Evolutionary conservation across 2,113 vertebrate genomes (phyloP), one percentile per base, ranked within the genome.

Genomic region (Eidolon helvum): DNA sequence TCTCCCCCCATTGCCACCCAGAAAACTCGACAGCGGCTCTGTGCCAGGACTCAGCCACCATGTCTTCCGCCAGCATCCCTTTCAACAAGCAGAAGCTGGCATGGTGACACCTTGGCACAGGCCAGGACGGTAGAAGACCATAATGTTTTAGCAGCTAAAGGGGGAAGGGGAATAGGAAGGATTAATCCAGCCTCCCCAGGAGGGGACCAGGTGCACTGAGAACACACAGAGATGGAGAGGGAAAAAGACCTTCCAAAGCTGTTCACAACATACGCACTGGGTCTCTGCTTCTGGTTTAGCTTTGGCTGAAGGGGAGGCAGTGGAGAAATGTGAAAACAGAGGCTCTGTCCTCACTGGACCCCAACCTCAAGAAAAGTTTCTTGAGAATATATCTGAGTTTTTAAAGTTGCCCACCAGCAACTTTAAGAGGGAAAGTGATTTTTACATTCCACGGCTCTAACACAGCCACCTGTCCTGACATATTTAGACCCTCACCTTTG

Each of bases 11-110:
- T 0, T 66, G 35, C 65, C 95, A 28, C 97, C 65, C 91, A 97
- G 96, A 59, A 96, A 16, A 87, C 97, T 75, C 40, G 3, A 87
- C 65, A 94, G 96, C 19, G 4, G 86, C 72, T 43, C 72, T n/a
- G 22, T 8, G n/a, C 88, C 83, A 96, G 96, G 91, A 95, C 96
- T 45, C 45, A 33, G n/a, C 3, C 96, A 90, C 45, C 38, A n/a
- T 15, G 80, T 40, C 91, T 97, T 82, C 94, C 87, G 53, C 97
- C 94, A 95, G 38, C 45, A 90, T 96, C 96, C 92, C 92, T 97
- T 98, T 93, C 97, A 97, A 93, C 91, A 88, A 78, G 75, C 48
- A 83, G 95, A 95, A 91, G 91, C 95, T 53, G 86, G 33, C 97
- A 88, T 40, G 75, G 75, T 89, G 78, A 90, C 69, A 80, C 91